phyloP scores from a whole-genome alignment of 1,140 invertebrate species.

The Diuraphis noxia region DNA sequence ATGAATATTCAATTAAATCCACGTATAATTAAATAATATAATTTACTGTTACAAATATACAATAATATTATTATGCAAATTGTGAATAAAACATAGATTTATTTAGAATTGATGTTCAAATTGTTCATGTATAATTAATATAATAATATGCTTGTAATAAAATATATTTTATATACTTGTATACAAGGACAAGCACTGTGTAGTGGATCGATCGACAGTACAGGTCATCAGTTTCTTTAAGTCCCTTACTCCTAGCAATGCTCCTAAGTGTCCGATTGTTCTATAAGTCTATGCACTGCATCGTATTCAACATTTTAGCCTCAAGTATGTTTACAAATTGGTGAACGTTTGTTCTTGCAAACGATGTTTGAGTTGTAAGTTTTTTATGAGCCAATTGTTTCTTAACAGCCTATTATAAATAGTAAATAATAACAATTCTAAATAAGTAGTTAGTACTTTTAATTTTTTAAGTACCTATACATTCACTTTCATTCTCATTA shows the following conservation, averaged over 20 bases:
- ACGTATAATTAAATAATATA: constrained; percentile 10
- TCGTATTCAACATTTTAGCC: background rate
- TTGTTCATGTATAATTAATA: background rate
- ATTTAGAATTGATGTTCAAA: background rate
- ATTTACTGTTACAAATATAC: background rate
- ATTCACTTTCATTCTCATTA: too few relatives aligned
- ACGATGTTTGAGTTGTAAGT: background rate
- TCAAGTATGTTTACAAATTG: background rate
- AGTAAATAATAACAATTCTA: too few relatives aligned
- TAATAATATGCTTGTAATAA: background rate
- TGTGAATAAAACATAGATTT: background rate
- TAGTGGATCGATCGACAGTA: background rate
- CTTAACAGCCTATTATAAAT: too few relatives aligned
- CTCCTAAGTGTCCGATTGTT: background rate
- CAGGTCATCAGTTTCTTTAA: background rate
- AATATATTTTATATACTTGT: background rate
- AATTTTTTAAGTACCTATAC: background rate
- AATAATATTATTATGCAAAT: background rate
- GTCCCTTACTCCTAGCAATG: background rate
- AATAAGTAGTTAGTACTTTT: too few relatives aligned
- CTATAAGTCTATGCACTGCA: too few relatives aligned
- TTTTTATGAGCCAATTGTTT: background rate
- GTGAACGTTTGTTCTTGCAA: background rate
- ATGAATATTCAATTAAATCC: background rate
- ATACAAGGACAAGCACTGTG: too few relatives aligned